Conservation (phyloP, 2,888 invertebrate genomes). For the Nemotelus nigrinus region DNA sequence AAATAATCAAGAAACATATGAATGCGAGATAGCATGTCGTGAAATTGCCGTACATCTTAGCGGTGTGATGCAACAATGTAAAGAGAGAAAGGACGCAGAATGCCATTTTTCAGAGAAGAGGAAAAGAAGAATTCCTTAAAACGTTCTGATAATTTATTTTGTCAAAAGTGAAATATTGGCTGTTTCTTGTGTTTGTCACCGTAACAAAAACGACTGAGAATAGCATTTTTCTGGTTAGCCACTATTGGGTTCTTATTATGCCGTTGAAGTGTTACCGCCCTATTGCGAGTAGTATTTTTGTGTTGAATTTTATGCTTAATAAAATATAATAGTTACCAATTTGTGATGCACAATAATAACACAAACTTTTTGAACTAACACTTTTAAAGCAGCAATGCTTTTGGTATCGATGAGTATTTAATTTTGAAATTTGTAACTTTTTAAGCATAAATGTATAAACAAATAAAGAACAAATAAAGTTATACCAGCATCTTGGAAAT, state of each 20-base stretch:
- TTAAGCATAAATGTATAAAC: too few relatives aligned
- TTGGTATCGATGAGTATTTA: too few relatives aligned
- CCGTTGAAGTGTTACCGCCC: background rate
- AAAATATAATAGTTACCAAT: too few relatives aligned
- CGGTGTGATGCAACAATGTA: background rate
- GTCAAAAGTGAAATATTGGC: constrained; percentile 40
- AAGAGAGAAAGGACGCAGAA: background rate
- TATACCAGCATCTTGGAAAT: too few relatives aligned
- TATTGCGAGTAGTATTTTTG: too few relatives aligned
- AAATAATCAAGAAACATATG: too few relatives aligned
- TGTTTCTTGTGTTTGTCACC: background rate
- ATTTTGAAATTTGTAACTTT: too few relatives aligned
- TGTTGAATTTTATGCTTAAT: too few relatives aligned
- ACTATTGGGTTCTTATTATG: background rate
- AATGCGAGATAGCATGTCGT: background rate
- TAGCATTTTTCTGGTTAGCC: background rate
- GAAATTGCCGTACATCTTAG: background rate
- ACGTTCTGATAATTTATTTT: constrained; percentile 28
- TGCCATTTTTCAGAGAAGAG: constrained; percentile 5
- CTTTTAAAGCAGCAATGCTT: too few relatives aligned
- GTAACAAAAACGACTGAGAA: background rate
- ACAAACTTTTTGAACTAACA: too few relatives aligned
- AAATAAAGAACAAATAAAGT: too few relatives aligned
- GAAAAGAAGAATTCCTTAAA: constrained; percentile 28
- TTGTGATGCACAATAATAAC: too few relatives aligned